phyloP scores from a whole-genome alignment of 2,797 vertebrate species.

The Anguilla pacifica region DNA sequence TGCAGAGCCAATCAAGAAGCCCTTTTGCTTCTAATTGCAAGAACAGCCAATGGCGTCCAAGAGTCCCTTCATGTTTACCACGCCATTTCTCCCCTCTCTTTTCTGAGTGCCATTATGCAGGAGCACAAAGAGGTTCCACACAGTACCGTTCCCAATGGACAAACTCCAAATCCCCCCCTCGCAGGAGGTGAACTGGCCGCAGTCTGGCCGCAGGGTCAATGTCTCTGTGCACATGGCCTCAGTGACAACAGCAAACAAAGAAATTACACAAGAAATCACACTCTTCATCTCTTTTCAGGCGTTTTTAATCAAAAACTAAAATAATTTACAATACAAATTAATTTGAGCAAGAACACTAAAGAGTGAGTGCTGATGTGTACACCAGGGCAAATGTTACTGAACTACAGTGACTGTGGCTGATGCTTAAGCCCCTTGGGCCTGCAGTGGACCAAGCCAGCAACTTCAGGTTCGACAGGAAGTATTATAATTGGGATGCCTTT shows the following conservation, averaged over 20 bases:
- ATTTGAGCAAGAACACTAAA: not conserved
- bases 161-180: too few relatives aligned
- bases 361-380: not conserved
- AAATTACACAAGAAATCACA: not conserved
- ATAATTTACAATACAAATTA: constrained; percentile 2
- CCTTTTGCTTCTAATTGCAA: too few relatives aligned
- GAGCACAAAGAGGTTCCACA: too few relatives aligned
- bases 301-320: not conserved
- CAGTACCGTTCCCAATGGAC: too few relatives aligned
- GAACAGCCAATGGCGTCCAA: too few relatives aligned
- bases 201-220: too few relatives aligned
- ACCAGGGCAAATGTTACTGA: not conserved
- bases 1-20: too few relatives aligned
- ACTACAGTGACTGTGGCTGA: not conserved
- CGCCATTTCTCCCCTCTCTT: too few relatives aligned
- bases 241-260: not conserved
- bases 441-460: not conserved
- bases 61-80: too few relatives aligned
- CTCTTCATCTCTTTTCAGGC: not conserved
- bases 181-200: too few relatives aligned
- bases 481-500: not conserved
- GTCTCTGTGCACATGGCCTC: not conserved
- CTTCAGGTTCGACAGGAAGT: too few relatives aligned
- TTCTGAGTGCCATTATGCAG: too few relatives aligned
- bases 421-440: not conserved